phyloP scores from a whole-genome alignment of 1,140 invertebrate species.

The Drosophila sproati region DNA sequence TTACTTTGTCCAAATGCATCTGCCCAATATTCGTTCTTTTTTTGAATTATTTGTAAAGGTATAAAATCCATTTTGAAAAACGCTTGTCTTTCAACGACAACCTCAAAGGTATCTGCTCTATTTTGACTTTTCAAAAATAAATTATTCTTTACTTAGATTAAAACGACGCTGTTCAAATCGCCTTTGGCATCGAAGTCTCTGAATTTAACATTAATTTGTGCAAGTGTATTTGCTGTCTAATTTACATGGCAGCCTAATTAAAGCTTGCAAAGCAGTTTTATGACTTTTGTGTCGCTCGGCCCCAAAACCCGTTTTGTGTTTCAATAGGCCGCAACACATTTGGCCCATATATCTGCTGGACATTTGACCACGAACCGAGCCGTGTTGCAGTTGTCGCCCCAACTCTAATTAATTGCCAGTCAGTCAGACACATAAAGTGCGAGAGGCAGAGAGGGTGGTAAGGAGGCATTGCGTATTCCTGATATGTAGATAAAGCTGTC shows the following conservation, averaged over 20 bases:
- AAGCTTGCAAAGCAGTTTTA: slow-evolving; percentile 68
- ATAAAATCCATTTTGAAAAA: too few species aligned
- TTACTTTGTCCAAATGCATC: too few species aligned
- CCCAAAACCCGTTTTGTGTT: slow-evolving; percentile 69
- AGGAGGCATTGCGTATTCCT: not conserved
- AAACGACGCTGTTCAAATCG: too few species aligned
- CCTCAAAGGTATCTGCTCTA: not conserved
- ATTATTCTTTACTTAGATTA: too few species aligned
- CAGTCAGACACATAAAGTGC: slow-evolving; percentile 20
- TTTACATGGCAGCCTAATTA: slow-evolving; percentile 74
- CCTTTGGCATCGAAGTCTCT: too few species aligned
- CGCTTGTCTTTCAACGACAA: too few species aligned
- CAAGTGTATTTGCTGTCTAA: slow-evolving; percentile 38
- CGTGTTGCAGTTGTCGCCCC: slow-evolving; percentile 22
- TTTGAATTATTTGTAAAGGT: too few species aligned
- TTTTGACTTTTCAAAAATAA: not conserved
- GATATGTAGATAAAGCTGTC: slow-evolving; percentile 13
- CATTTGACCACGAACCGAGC: not conserved
- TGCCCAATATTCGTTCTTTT: too few species aligned
- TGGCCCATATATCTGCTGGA: slow-evolving; percentile 15
- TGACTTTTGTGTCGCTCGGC: slow-evolving; percentile 54
- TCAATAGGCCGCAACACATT: slow-evolving; percentile 56
- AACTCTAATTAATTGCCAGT: slow-evolving; percentile 70
- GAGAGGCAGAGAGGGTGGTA: slow-evolving; percentile 10
- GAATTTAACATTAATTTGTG: too few species aligned